phyloP scores from a whole-genome alignment of 2,113 vertebrate species.

The Porphyrio hochstetteri region DNA sequence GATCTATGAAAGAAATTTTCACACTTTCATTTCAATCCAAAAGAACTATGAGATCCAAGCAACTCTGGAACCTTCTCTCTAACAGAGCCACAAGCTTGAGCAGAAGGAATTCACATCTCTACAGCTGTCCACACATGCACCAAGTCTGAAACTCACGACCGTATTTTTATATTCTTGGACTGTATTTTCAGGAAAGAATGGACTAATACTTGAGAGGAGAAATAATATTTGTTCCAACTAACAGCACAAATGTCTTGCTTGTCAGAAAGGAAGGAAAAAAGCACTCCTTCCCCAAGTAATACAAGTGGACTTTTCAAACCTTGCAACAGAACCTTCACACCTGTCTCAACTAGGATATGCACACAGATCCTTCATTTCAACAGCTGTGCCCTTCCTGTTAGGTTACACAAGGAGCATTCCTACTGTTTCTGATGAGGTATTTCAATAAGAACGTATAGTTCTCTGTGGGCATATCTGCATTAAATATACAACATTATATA shows the following conservation, averaged over 20 bases:
- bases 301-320: neutral
- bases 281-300: neutral
- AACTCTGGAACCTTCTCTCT: neutral
- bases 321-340: neutral
- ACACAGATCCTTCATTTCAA: neutral
- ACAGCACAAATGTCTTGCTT: neutral
- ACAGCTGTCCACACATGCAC: neutral
- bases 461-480: neutral
- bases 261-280: neutral
- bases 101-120: neutral
- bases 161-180: neutral
- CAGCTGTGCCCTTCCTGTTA: neutral
- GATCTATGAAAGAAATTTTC: neutral
- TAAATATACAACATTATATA: neutral
- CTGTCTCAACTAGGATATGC: neutral
- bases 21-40: neutral
- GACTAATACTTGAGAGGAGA: neutral
- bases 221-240: neutral
- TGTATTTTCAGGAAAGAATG: neutral
- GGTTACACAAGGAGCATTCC: neutral
- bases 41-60: neutral
- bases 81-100: neutral
- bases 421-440: neutral
- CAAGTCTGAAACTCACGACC: neutral
- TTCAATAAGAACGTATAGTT: neutral